These are phyloP conservation scores for Hylaeus volcanicus DNA, from an alignment of 1,140 invertebrate genomes.

Conservation along the genomic window DNA sequence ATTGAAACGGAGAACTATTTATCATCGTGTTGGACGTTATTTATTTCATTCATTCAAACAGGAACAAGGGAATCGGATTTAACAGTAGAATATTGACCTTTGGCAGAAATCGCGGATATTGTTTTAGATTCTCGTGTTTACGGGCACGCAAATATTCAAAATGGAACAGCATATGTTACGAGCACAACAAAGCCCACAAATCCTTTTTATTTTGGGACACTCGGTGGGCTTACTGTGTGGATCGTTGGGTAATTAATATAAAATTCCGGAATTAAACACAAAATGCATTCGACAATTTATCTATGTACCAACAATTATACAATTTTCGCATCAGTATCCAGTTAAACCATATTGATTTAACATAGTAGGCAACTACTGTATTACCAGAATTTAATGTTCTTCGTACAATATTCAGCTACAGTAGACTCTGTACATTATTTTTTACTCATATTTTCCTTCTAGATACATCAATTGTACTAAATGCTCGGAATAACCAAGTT, in stretches of 20 bases:
- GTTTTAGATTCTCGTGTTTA: background rate
- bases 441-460: too few relatives aligned
- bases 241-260: background rate
- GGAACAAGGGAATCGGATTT: background rate
- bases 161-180: background rate
- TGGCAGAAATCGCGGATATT: background rate
- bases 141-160: background rate
- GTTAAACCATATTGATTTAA: too few relatives aligned
- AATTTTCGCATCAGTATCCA: too few relatives aligned
- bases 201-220: background rate
- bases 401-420: too few relatives aligned
- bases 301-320: too few relatives aligned
- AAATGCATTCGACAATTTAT: too few relatives aligned
- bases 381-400: too few relatives aligned
- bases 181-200: background rate
- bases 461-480: too few relatives aligned
- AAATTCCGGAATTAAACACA: background rate
- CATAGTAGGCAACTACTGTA: too few relatives aligned
- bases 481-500: too few relatives aligned
- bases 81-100: background rate
- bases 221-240: too few relatives aligned
- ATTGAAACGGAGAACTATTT: slow-evolving; percentile 12
- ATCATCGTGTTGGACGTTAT: background rate
- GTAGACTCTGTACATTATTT: too few relatives aligned
- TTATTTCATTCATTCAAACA: slow-evolving; percentile 8